Evolutionary conservation across 2,797 vertebrate genomes (phyloP).

Genomic region (Aphelocoma californica): DNA sequence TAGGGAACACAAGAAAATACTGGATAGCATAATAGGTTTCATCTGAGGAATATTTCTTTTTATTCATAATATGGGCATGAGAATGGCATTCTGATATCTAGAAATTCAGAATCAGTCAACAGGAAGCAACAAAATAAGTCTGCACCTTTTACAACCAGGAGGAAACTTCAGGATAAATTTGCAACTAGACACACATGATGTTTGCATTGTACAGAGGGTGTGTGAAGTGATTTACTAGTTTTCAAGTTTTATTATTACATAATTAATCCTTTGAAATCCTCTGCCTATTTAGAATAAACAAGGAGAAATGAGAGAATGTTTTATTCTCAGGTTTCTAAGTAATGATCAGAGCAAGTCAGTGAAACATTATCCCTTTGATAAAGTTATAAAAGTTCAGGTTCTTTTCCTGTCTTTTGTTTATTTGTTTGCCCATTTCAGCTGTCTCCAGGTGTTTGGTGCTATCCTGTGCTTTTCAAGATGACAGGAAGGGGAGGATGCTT

Average conservation of each 20-base stretch:
- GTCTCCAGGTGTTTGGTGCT: background rate
- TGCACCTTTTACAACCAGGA: background rate
- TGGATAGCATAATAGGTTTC: background rate
- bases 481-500: constrained; percentile 20
- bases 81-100: background rate
- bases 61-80: background rate
- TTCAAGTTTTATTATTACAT: background rate
- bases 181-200: background rate
- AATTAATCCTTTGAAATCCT: background rate
- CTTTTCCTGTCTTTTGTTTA: background rate
- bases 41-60: background rate
- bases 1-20: background rate
- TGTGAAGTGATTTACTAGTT: background rate
- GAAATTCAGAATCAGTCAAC: background rate
- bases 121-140: background rate
- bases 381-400: background rate
- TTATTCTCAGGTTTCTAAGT: background rate
- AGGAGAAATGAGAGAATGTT: background rate
- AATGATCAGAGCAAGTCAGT: background rate
- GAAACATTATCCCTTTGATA: background rate
- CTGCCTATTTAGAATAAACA: background rate
- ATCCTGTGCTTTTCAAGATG: background rate
- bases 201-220: background rate
- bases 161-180: background rate
- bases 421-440: background rate